Conservation (phyloP, 2,113 vertebrate species). For the Sialia sialis region DNA sequence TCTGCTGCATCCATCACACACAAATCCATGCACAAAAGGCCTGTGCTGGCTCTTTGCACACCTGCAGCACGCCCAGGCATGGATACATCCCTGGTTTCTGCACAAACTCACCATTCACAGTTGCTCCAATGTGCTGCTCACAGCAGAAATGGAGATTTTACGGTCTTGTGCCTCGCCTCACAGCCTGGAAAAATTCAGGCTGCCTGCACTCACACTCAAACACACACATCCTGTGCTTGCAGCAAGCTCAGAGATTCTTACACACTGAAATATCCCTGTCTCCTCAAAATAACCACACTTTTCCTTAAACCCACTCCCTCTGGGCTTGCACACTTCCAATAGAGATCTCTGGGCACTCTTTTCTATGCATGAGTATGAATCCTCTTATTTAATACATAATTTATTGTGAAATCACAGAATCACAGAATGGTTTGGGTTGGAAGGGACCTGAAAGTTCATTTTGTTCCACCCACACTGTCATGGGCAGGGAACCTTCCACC, state of each 20-base stretch:
- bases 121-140: neutral
- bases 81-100: neutral
- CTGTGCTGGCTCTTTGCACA: neutral
- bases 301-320: neutral
- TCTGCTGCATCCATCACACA: neutral
- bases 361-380: neutral
- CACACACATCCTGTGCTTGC: rapidly evolving
- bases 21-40: neutral
- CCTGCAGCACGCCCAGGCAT: rapidly evolving
- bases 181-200: neutral
- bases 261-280: neutral
- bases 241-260: neutral
- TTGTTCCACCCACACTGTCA: neutral
- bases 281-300: neutral
- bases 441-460: neutral
- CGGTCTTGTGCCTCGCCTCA: neutral
- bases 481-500: neutral
- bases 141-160: neutral
- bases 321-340: rapidly evolving
- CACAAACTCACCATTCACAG: neutral
- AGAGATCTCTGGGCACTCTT: neutral
- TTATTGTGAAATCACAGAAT: neutral
- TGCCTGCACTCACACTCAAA: neutral
- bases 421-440: neutral
- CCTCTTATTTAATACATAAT: rapidly evolving